phyloP scores from a whole-genome alignment of 2,113 vertebrate species.

The Indri indri region DNA sequence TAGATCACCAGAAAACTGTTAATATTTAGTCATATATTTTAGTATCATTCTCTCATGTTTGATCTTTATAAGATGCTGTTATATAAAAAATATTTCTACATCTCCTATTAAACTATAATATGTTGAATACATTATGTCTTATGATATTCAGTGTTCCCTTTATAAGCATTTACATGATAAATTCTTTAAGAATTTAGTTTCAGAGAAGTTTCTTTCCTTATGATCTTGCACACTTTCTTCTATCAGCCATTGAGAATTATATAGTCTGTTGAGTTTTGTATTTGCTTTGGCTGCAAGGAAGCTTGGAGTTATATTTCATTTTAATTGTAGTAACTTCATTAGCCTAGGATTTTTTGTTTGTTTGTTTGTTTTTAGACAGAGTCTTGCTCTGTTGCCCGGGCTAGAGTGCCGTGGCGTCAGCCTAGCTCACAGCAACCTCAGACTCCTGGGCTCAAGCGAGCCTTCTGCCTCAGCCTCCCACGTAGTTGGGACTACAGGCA shows the following conservation, averaged over 20 bases:
- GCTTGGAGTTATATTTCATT: slow-evolving; percentile 41
- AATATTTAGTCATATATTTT: not conserved
- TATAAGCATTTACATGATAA: not conserved
- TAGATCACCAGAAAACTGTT: not conserved
- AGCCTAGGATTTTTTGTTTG: slow-evolving; percentile 8
- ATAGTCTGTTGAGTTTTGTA: not conserved
- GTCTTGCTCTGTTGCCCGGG: no score
- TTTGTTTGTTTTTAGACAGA: no score
- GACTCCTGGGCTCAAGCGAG: no score
- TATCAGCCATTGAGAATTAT: not conserved
- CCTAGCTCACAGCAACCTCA: no score
- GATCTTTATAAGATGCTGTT: not conserved
- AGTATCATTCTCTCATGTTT: not conserved
- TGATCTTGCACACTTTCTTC: not conserved
- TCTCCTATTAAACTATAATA: not conserved
- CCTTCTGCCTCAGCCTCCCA: no score
- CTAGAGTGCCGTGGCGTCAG: no score
- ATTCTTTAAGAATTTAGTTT: slow-evolving; percentile 28
- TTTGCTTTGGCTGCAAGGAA: slow-evolving; percentile 51
- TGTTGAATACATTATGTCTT: not conserved
- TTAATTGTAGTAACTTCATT: slow-evolving; percentile 52
- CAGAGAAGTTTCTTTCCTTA: not conserved
- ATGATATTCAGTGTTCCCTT: not conserved
- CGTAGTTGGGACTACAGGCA: no score
- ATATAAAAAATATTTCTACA: not conserved